These are phyloP conservation scores for Synanthedon vespiformis DNA, from an alignment of 2,888 invertebrate genomes.

Conservation along the genomic window DNA sequence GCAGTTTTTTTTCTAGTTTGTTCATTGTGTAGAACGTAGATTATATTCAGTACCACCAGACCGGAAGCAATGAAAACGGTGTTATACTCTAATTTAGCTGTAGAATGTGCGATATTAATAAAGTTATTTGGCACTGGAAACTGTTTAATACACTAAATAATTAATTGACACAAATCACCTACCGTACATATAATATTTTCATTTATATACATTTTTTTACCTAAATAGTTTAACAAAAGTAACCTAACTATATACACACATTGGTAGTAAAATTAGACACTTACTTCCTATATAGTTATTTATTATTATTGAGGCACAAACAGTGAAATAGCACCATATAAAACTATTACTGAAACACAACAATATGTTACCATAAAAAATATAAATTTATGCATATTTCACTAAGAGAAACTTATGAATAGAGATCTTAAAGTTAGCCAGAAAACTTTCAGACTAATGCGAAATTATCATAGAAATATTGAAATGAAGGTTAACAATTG, in stretches of 20 bases:
- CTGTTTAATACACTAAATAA: constrained; percentile 1
- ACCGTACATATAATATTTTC: background rate
- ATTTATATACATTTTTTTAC: background rate
- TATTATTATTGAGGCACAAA: constrained; percentile 53
- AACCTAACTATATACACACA: background rate
- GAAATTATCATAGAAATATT: too few relatives aligned
- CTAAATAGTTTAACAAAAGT: too few relatives aligned
- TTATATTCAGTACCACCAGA: too few relatives aligned
- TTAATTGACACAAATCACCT: constrained; percentile 3
- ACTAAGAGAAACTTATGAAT: too few relatives aligned
- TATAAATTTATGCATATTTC: too few relatives aligned
- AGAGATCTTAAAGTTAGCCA: too few relatives aligned
- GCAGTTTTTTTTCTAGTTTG: too few relatives aligned
- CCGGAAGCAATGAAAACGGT: too few relatives aligned
- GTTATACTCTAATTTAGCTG: too few relatives aligned
- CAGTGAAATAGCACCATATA: constrained; percentile 57
- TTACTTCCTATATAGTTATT: constrained; percentile 6
- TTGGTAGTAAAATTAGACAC: background rate
- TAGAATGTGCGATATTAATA: constrained; percentile 10
- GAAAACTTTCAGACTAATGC: too few relatives aligned
- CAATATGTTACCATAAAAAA: background rate
- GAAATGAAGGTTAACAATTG: too few relatives aligned
- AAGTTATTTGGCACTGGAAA: constrained; percentile 1
- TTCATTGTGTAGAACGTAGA: too few relatives aligned
- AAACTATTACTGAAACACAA: background rate